Conservation (phyloP, 2,797 vertebrate genomes). For the Protosalanx chinensis region DNA sequence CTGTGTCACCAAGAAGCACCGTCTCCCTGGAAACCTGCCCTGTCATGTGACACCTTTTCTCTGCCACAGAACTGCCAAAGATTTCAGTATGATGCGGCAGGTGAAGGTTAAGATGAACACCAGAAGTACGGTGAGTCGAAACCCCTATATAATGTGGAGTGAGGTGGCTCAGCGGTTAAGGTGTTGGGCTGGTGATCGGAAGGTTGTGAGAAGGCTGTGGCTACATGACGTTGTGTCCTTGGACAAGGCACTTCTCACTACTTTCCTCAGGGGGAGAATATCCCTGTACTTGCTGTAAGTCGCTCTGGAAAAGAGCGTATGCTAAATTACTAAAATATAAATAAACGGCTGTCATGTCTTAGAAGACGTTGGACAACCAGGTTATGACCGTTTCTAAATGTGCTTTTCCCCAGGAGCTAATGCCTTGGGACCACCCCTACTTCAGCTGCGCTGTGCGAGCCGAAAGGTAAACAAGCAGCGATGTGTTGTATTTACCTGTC, state of each 20-base stretch:
- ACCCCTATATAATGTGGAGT: too few relatives aligned
- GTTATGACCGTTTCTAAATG: constrained; percentile 20
- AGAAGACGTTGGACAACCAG: not conserved
- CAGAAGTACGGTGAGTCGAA: constrained; percentile 72
- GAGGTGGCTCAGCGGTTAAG: too few relatives aligned
- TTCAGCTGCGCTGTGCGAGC: constrained; percentile 81
- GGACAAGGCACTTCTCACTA: too few relatives aligned
- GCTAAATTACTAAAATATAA: too few relatives aligned
- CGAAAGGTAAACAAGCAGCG: constrained; percentile 75
- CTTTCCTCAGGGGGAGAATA: too few relatives aligned
- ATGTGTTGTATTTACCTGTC: not conserved
- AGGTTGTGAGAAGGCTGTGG: too few relatives aligned
- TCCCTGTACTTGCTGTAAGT: too few relatives aligned
- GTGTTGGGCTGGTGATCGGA: too few relatives aligned
- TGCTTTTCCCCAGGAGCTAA: constrained; percentile 68
- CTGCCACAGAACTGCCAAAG: constrained; percentile 69
- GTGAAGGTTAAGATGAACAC: constrained; percentile 82
- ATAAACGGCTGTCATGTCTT: not conserved
- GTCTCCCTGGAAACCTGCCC: too few relatives aligned
- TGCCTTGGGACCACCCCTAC: constrained; percentile 88
- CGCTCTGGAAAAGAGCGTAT: too few relatives aligned
- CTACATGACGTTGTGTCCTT: too few relatives aligned
- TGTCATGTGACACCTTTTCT: constrained; percentile 3
- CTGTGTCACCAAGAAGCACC: not conserved
- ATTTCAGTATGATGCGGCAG: constrained; percentile 81